Percentiles rank a stretch among this genome's conserved stretches.
These are phyloP conservation scores for Dicaeum eximium DNA, from an alignment of 2,113 vertebrate species.

Conservation along the genomic window DNA sequence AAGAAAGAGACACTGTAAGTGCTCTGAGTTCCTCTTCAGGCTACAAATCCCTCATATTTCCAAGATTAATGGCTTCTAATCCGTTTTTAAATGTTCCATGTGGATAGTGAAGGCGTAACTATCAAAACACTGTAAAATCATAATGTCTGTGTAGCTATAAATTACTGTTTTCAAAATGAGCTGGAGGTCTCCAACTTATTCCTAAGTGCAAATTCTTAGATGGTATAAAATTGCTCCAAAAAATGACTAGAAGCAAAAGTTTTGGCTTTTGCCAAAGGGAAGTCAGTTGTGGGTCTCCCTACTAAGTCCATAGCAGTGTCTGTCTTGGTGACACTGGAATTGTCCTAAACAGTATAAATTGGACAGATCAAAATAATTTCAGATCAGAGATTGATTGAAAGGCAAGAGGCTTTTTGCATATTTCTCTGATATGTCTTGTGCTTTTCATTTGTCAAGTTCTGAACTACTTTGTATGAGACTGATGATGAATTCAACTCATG, in stretches of 20 bases:
- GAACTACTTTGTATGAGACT: not conserved
- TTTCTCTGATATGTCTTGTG: not conserved
- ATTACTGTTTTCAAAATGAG: slow-evolving; percentile 59
- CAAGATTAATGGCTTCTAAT: slow-evolving; percentile 54
- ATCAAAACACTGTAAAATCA: slow-evolving; percentile 67
- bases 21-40: not conserved
- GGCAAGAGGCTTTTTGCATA: not conserved
- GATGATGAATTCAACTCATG: not conserved
- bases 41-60: slow-evolving; percentile 30
- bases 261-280: not conserved
- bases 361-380: not conserved
- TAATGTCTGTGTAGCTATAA: slow-evolving; percentile 61
- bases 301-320: not conserved
- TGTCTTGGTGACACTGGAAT: not conserved
- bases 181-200: slow-evolving; percentile 59
- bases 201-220: slow-evolving; percentile 41
- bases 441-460: slow-evolving; percentile 6
- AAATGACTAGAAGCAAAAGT: not conserved
- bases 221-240: not conserved
- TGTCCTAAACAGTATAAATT: not conserved
- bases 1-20: not conserved
- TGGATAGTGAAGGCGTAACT: slow-evolving; percentile 65
- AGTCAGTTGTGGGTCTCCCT: not conserved
- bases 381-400: not conserved
- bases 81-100: slow-evolving; percentile 63